Evolutionary conservation across 1,140 invertebrate species (phyloP), one percentile per base, ranked within the genome.

Genomic region (Hypsibius dujardini): DNA sequence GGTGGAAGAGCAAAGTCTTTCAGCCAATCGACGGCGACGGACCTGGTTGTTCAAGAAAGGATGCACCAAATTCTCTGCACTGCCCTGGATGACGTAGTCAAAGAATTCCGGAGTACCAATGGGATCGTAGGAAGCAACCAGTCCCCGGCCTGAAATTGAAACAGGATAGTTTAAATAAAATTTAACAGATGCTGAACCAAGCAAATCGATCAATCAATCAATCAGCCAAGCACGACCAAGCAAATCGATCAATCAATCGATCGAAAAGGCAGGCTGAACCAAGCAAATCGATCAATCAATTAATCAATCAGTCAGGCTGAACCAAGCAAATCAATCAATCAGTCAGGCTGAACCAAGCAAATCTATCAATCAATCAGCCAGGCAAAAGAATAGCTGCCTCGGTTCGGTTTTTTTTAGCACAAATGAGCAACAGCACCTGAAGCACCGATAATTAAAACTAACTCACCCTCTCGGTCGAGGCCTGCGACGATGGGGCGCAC

Each of bases 71-170:
- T 67, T 67, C 42, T 67, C 62, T 3, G 12, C 62, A 45, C 62
- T 67, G 62, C 62, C 62, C 45, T 67, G 62, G 42, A 67, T 67
- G 42, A 67, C 62, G 42, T 67, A 67, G 62, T 67, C 62, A 42
- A 67, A 67, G 42, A 67, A 67, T 67, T 67, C 62, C 42, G 62
- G 62, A 15, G 62, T 67, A 1, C 96, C 96, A 74, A 98, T 89
- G 0, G 95, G 94, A 81, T 98, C 95, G 79, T 96, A 98, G 76
- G 88, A 90, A 81, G 88, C 98, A 1, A 98, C 87, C 76, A 87
- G 88, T 1, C 95, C 95, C 78, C 90, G 89, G n/a, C 93, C 93
- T 76, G 89, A 28, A 28, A 28, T 28, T 84, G 75, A 83, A 82
- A 79, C 90, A 88, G 28, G 91, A 77, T 0, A 72, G 15, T 28